Percentiles rank a stretch among this genome's conserved stretches.
Conservation (phyloP, 2,113 vertebrate species). For the Aldabrachelys gigantea region DNA sequence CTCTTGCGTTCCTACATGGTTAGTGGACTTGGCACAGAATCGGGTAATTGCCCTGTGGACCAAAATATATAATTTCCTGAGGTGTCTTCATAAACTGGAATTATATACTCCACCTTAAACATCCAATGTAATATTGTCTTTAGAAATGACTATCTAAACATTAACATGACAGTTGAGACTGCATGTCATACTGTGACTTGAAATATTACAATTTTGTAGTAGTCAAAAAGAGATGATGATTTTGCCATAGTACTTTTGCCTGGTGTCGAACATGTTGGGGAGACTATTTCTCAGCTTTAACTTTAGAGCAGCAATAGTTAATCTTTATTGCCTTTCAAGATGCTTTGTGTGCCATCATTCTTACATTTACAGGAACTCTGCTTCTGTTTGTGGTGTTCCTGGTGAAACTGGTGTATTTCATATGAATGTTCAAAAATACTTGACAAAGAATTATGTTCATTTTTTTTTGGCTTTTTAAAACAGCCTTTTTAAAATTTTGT, state of each 20-base stretch:
- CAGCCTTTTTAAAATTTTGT: not conserved
- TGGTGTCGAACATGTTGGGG: not conserved
- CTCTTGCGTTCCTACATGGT: not conserved
- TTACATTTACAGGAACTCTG: not conserved
- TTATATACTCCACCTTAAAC: not conserved
- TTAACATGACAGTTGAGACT: not conserved
- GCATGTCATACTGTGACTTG: not conserved
- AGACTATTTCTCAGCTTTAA: not conserved
- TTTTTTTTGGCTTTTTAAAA: not conserved
- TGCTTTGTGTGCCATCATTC: not conserved
- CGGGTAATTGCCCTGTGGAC: not conserved
- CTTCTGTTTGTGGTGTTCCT: not conserved
- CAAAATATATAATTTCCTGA: not conserved
- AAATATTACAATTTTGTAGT: not conserved
- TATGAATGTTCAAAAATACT: not conserved
- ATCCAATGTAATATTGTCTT: not conserved
- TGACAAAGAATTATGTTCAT: not conserved
- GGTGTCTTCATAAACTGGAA: not conserved
- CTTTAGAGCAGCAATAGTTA: not conserved
- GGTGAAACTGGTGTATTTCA: not conserved
- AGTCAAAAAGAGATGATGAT: not conserved
- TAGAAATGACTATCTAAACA: not conserved
- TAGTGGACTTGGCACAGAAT: not conserved
- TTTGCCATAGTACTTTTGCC: not conserved
- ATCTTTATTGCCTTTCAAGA: not conserved